Percentiles rank a stretch among this genome's conserved stretches.
Evolutionary conservation across 2,888 invertebrate genomes (phyloP).

Genomic region (Drosophila borealis): DNA sequence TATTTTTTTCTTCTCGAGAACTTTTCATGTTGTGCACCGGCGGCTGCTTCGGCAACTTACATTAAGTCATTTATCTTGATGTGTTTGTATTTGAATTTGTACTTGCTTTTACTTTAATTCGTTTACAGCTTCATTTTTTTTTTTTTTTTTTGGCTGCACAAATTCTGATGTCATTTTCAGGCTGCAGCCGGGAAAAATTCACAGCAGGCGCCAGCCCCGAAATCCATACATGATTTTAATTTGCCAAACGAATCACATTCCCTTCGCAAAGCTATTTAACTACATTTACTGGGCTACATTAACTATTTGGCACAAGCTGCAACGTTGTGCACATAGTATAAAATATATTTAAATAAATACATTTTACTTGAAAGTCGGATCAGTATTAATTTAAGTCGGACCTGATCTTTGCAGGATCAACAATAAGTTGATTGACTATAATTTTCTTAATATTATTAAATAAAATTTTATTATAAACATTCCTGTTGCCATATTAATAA

Average conservation of each 20-base stretch:
- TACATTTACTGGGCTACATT: conserved; percentile 1
- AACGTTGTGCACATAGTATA: too few species aligned
- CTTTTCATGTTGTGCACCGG: conserved; percentile 69
- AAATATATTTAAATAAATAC: too few species aligned
- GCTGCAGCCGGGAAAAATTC: conserved; percentile 6
- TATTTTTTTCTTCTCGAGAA: conserved; percentile 39
- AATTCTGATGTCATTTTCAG: conserved; percentile 44
- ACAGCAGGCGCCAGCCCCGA: conserved; percentile 47
- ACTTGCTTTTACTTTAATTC: conserved; percentile 64
- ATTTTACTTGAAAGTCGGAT: too few species aligned
- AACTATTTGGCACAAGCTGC: neutral
- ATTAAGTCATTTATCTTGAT: conserved; percentile 78
- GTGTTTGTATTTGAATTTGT: conserved; percentile 24
- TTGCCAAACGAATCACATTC: conserved; percentile 42
- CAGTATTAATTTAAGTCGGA: too few species aligned
- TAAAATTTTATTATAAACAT: too few species aligned
- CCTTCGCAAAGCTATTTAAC: conserved; percentile 15
- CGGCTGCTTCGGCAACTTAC: conserved; percentile 59
- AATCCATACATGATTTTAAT: conserved; percentile 48
- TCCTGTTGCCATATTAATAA: too few species aligned
- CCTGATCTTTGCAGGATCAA: too few species aligned
- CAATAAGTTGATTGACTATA: too few species aligned
- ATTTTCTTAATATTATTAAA: too few species aligned
- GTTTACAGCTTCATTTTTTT: conserved; percentile 17
- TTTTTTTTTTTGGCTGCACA: conserved; percentile 18